Evolutionary conservation across 2,113 vertebrate genomes (phyloP).

Genomic region (Lichenostomus cassidix): DNA sequence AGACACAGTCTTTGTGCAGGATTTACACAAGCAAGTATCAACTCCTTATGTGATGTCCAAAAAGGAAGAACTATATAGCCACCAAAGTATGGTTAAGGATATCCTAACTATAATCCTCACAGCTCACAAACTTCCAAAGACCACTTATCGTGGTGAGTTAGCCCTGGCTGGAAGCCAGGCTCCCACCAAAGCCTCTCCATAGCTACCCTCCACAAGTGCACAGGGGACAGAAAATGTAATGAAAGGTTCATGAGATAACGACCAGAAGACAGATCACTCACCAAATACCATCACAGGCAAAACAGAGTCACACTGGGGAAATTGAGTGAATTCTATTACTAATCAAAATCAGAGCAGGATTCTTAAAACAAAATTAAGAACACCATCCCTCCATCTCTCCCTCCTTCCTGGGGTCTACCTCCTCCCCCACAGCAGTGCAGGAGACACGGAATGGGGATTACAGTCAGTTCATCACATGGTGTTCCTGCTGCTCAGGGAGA

Average conservation of each 20-base stretch:
- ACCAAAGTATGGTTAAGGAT: not conserved
- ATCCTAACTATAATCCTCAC: not conserved
- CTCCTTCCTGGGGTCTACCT: not conserved
- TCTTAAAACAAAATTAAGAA: not conserved
- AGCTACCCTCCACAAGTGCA: not conserved
- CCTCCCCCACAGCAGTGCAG: not conserved
- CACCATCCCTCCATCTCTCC: not conserved
- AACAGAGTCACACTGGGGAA: not conserved
- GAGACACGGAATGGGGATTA: not conserved
- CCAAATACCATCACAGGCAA: accelerated
- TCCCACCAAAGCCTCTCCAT: not conserved
- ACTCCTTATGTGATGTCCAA: not conserved
- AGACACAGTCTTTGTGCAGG: not conserved
- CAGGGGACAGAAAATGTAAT: not conserved
- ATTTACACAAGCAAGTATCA: not conserved
- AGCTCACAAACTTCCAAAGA: not conserved
- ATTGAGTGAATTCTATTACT: not conserved
- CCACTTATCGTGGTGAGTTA: not conserved
- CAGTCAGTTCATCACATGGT: not conserved
- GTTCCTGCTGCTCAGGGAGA: not conserved
- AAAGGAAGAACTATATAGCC: not conserved
- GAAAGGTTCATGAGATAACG: not conserved
- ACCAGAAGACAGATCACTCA: not conserved
- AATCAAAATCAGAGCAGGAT: not conserved
- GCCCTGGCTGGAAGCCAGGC: not conserved